Evolutionary conservation across 2,888 invertebrate genomes (phyloP), one percentile per base, ranked within the genome.

Genomic region (Lasius fuliginosus): DNA sequence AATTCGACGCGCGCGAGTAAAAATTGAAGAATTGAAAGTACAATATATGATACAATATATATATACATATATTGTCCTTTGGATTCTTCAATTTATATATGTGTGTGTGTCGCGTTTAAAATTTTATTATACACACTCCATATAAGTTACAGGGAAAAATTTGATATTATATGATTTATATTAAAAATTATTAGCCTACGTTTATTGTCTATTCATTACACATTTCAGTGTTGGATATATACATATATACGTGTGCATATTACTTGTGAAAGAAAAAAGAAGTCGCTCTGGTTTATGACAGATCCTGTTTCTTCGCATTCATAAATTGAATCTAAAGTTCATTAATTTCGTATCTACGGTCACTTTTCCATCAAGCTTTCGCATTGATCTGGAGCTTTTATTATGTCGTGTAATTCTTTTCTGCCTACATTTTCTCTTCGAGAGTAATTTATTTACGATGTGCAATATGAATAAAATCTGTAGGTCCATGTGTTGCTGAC

Each of bases 381-480:
- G 74, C 74, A 33, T 75, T 36, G 36, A 12, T 53, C 53, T 65
- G 40, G 56, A 40, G 76, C 76, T 77, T 77, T 30, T n/a, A 64
- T 77, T 68, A 68, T n/a, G 56, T 30, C 68, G 62, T 27, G 56
- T 15, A 53, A 56, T 68, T 30, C 53, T 68, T 56, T 58, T 40
- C 36, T 40, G 65, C 27, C 23, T 65, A 53, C 53, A 53, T 40
- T 12, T 67, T 77, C 15, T 68, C 12, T 42, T n/a, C 42, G 18
- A 23, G 11, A 56, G 18, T 77, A 77, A 40, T 67, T 77, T 27
- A 67, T 27, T 67, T 30, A 27, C 53, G 27, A 65, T 76, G 79
- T 62, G 36, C 68, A 53, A 77, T 18, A 67, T 27, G 12, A 53
- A 73, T 27, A n/a, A 46, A 30, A 30, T 49, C 18, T 27, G 30